These are phyloP conservation scores for Apomyelois bistriatella DNA, from an alignment of 2,888 invertebrate genomes.

Conservation along the genomic window DNA sequence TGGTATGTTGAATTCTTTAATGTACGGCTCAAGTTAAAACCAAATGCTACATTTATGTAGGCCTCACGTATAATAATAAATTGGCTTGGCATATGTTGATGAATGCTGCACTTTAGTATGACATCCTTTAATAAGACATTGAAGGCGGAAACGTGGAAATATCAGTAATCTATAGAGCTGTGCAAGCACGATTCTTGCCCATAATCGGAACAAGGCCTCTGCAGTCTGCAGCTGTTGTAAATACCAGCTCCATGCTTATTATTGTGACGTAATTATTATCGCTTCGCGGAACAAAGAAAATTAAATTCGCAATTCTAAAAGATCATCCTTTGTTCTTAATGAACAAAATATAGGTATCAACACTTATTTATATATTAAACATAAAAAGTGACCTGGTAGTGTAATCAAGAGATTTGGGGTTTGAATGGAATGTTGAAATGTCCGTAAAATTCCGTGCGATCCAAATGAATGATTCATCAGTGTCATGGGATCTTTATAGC, in stretches of 20 bases:
- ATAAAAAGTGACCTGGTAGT: conserved; percentile 26
- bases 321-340: conserved; percentile 41
- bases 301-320: conserved; percentile 43
- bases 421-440: conserved; percentile 49
- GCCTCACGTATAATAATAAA: not conserved
- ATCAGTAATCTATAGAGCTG: conserved; percentile 67
- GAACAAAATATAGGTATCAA: conserved; percentile 23
- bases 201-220: conserved; percentile 76
- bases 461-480: conserved; percentile 59
- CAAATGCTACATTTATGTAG: conserved; percentile 6
- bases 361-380: conserved; percentile 25
- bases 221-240: conserved; percentile 74
- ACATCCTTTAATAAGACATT: conserved; percentile 73
- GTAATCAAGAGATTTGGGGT: conserved; percentile 42
- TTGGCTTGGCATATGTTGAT: no score
- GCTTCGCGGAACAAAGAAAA: conserved; percentile 69
- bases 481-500: conserved; percentile 40
- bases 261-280: conserved; percentile 71
- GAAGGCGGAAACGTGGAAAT: conserved; percentile 76
- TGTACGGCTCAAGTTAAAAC: conserved; percentile 15
- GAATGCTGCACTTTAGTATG: conserved; percentile 36
- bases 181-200: conserved; percentile 72
- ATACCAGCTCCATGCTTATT: conserved; percentile 69
- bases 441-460: conserved; percentile 56
- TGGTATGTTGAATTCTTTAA: conserved; percentile 6